phyloP scores from a whole-genome alignment of 2,888 invertebrate genomes.

The Drosophila maculinotata region DNA sequence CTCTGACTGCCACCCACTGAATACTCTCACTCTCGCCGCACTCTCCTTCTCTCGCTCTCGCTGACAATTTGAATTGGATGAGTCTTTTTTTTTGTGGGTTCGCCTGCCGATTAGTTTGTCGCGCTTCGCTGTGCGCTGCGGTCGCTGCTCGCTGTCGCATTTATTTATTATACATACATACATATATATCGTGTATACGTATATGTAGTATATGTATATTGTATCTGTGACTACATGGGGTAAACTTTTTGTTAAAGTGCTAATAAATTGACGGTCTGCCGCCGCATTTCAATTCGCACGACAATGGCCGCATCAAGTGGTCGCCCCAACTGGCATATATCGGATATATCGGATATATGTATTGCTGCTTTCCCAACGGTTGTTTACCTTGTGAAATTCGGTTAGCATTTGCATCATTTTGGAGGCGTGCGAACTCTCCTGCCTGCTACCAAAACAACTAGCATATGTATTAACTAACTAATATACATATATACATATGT shows the following conservation, averaged over 20 bases:
- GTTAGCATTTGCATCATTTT: slow-evolving; percentile 4
- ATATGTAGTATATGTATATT: slow-evolving; percentile 25
- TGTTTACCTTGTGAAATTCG: slow-evolving; percentile 60
- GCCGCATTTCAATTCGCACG: slow-evolving; percentile 63
- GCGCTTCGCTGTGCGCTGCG: slow-evolving; percentile 52
- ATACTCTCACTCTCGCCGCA: slow-evolving; percentile 15
- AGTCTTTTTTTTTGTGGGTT: slow-evolving; percentile 27
- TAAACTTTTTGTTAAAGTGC: slow-evolving; percentile 70
- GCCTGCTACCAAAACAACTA: too few species aligned
- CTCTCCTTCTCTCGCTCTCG: slow-evolving; percentile 3
- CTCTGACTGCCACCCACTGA: slow-evolving; percentile 40
- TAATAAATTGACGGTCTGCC: slow-evolving; percentile 72
- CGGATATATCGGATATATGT: not conserved
- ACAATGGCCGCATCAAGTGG: slow-evolving; percentile 60
- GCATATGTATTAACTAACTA: slow-evolving; percentile 2
- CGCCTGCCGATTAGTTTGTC: slow-evolving; percentile 63
- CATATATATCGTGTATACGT: slow-evolving; percentile 11
- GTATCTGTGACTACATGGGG: slow-evolving; percentile 65
- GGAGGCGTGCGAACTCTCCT: slow-evolving; percentile 26
- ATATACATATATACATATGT: too few species aligned
- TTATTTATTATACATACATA: slow-evolving; percentile 27
- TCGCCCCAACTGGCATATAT: slow-evolving; percentile 24
- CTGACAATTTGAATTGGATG: slow-evolving; percentile 47
- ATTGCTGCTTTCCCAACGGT: not conserved
- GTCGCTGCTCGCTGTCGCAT: slow-evolving; percentile 44